phyloP scores from a whole-genome alignment of 2,113 vertebrate genomes.

The Corythornis madagascariensis region DNA sequence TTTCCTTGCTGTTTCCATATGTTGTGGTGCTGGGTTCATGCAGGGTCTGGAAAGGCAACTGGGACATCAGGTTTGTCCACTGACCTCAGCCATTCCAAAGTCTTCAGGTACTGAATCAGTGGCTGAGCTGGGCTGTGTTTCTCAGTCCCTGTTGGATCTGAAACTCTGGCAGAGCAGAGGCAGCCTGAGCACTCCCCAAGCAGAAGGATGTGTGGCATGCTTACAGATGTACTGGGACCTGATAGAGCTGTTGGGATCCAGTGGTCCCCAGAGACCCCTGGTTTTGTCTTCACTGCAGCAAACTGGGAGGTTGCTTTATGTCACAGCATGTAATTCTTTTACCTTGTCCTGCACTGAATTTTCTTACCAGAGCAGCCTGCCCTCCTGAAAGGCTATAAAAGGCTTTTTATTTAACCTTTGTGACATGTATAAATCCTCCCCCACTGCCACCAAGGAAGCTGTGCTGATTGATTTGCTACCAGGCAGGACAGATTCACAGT shows the following conservation, averaged over 20 bases:
- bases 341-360: neutral
- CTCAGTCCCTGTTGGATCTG: neutral
- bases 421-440: neutral
- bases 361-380: neutral
- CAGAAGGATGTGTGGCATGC: neutral
- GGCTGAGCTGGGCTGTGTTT: neutral
- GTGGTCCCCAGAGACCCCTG: neutral
- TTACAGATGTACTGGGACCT: neutral
- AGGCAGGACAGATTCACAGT: neutral
- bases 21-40: neutral
- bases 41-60: neutral
- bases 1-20: neutral
- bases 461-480: slow-evolving; percentile 3
- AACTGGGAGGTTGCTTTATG: neutral
- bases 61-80: neutral
- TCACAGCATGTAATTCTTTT: neutral
- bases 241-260: neutral
- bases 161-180: neutral
- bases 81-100: neutral
- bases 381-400: neutral
- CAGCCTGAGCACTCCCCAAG: neutral
- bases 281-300: neutral
- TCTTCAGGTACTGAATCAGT: neutral
- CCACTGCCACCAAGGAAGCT: neutral
- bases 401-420: neutral